Conservation (phyloP, 2,113 vertebrate genomes). For the Dinomys branickii region DNA sequence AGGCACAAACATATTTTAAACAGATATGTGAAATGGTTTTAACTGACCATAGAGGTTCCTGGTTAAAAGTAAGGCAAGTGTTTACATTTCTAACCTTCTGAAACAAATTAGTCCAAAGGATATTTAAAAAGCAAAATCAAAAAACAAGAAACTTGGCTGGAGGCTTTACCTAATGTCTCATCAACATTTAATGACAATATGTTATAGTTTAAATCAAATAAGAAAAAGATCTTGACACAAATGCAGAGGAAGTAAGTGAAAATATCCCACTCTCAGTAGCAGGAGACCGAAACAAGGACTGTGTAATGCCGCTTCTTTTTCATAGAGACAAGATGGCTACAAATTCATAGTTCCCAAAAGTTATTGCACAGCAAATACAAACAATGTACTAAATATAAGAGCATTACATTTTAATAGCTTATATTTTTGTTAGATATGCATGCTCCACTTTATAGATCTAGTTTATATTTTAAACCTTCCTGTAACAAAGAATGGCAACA, state of each 20-base stretch:
- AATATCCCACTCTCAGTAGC: background rate
- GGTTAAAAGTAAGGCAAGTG: slow-evolving; percentile 58
- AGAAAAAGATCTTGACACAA: slow-evolving; percentile 52
- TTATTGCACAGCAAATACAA: slow-evolving; percentile 9
- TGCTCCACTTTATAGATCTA: background rate
- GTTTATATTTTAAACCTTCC: slow-evolving; percentile 57
- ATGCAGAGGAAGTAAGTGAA: slow-evolving; percentile 28
- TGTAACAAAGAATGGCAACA: slow-evolving; percentile 1
- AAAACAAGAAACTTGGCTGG: background rate
- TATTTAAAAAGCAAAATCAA: slow-evolving; percentile 2
- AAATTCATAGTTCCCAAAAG: slow-evolving; percentile 34
- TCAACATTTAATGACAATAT: slow-evolving; percentile 52
- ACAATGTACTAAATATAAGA: background rate
- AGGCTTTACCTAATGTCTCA: slow-evolving; percentile 37
- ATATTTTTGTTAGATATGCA: slow-evolving; percentile 50
- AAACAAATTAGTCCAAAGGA: slow-evolving; percentile 67
- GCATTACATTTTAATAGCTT: slow-evolving; percentile 43
- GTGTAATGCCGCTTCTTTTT: slow-evolving; percentile 7
- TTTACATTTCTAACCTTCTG: slow-evolving; percentile 64
- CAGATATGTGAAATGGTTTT: slow-evolving; percentile 52
- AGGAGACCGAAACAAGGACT: background rate
- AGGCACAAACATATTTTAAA: slow-evolving; percentile 47
- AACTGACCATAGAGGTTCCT: slow-evolving; percentile 48
- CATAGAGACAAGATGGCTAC: background rate
- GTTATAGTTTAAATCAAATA: slow-evolving; percentile 59